phyloP scores from a whole-genome alignment of 2,113 vertebrate genomes.

The Clinocottus analis region DNA sequence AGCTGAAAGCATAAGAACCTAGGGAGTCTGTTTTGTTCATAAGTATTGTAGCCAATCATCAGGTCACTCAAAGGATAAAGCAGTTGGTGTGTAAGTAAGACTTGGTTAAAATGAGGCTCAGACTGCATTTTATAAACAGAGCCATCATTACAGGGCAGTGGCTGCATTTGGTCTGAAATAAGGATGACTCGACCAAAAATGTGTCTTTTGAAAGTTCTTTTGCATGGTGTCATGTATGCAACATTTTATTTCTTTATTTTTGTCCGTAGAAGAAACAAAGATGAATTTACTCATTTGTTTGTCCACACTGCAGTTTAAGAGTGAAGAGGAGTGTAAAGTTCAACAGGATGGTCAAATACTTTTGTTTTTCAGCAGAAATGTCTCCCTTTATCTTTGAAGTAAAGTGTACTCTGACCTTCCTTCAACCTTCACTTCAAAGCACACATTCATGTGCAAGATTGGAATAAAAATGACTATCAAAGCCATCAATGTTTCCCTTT shows the following conservation, averaged over 20 bases:
- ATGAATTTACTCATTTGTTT: neutral
- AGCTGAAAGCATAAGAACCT: neutral
- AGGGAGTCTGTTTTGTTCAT: neutral
- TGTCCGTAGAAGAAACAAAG: neutral
- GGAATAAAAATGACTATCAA: slow-evolving; percentile 62
- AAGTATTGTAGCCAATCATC: neutral
- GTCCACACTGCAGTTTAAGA: slow-evolving; percentile 5
- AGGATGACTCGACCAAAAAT: neutral
- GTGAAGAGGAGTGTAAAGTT: slow-evolving; percentile 38
- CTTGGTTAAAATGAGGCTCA: neutral
- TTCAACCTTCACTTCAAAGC: slow-evolving; percentile 6
- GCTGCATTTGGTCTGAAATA: neutral
- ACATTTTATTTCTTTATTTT: neutral
- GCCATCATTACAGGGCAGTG: neutral
- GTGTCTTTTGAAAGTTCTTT: neutral
- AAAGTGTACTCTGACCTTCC: slow-evolving; percentile 12
- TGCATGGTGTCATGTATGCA: neutral
- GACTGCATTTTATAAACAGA: neutral
- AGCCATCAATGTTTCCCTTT: neutral
- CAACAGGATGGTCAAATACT: slow-evolving; percentile 35
- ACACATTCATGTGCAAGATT: slow-evolving; percentile 29
- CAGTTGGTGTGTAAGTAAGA: neutral
- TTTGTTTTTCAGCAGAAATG: slow-evolving; percentile 18
- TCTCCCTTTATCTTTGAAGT: slow-evolving; percentile 7
- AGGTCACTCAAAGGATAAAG: neutral